phyloP scores from a whole-genome alignment of 2,113 vertebrate genomes.

The Callaeas wilsoni region DNA sequence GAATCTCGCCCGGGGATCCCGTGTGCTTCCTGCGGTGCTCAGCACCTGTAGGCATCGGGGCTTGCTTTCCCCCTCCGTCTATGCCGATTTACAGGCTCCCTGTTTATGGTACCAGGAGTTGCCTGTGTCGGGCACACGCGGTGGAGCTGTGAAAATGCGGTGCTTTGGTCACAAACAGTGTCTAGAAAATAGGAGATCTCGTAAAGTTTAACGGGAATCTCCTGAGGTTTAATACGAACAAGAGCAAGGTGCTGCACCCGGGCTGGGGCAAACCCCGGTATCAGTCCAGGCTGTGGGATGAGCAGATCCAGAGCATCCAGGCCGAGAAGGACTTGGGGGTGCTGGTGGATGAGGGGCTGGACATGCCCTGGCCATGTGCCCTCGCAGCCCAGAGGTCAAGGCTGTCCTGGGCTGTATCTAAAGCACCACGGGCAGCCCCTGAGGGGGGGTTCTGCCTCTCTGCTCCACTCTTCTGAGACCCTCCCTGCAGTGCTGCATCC shows the following conservation, averaged over 20 bases:
- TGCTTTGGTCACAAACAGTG: accelerated
- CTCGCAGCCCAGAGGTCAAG: not conserved
- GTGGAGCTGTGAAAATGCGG: accelerated
- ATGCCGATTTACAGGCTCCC: accelerated
- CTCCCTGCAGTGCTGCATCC: not conserved
- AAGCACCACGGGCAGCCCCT: not conserved
- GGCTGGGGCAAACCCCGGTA: too few relatives aligned
- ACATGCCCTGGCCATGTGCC: not conserved
- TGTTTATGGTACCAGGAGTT: accelerated
- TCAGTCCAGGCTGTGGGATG: too few relatives aligned
- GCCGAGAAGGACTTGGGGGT: not conserved
- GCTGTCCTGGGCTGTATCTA: not conserved
- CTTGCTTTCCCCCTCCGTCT: accelerated
- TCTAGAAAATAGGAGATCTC: not conserved
- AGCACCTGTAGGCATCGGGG: accelerated
- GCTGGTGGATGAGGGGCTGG: not conserved
- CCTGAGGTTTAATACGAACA: not conserved
- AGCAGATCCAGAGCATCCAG: not conserved
- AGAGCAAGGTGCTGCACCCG: not conserved
- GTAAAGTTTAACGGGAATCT: not conserved
- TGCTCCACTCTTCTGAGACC: not conserved
- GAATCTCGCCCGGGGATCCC: not conserved
- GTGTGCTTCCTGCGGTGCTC: not conserved
- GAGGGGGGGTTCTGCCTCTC: not conserved
- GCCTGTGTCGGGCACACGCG: accelerated